Evolutionary conservation across 2,888 invertebrate genomes (phyloP).

Genomic region (Acheta domesticus): DNA sequence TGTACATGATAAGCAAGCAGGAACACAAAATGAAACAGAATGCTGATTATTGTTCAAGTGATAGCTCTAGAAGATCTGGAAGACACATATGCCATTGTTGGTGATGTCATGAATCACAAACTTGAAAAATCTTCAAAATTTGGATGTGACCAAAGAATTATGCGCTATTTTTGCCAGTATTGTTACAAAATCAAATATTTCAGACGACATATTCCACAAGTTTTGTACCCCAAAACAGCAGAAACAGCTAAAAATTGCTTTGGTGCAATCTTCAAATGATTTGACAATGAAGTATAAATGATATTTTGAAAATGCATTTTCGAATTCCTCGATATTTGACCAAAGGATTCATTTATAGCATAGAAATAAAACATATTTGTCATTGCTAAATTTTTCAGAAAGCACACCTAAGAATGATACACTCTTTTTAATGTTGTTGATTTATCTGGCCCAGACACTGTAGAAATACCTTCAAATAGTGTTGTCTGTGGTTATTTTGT

Average conservation of each 20-base stretch:
- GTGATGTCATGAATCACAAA: constrained; percentile 25
- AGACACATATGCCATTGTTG: constrained; percentile 18
- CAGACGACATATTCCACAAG: background rate
- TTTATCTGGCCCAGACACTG: constrained; percentile 34
- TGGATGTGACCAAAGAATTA: background rate
- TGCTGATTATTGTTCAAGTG: background rate
- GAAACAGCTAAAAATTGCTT: background rate
- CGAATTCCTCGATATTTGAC: constrained; percentile 62
- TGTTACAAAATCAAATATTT: background rate
- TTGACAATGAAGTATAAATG: constrained; percentile 51
- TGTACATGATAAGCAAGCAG: background rate
- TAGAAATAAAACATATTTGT: constrained; percentile 54
- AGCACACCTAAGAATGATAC: constrained; percentile 33
- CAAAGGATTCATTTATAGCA: constrained; percentile 61
- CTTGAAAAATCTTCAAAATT: background rate
- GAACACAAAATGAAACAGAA: background rate
- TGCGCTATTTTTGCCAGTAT: background rate
- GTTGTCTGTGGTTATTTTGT: constrained; percentile 51
- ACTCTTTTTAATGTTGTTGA: constrained; percentile 49
- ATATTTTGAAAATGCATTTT: constrained; percentile 63
- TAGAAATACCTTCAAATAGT: constrained; percentile 28
- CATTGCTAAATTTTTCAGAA: constrained; percentile 45
- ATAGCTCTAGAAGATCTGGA: constrained; percentile 11
- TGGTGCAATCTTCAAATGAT: background rate
- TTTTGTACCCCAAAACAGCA: constrained; percentile 18